A percentile compares a stretch with the other conserved stretches of the same genome.
Conservation (phyloP, 2,888 invertebrate genomes). For the Polydrusus pterygomalis region DNA sequence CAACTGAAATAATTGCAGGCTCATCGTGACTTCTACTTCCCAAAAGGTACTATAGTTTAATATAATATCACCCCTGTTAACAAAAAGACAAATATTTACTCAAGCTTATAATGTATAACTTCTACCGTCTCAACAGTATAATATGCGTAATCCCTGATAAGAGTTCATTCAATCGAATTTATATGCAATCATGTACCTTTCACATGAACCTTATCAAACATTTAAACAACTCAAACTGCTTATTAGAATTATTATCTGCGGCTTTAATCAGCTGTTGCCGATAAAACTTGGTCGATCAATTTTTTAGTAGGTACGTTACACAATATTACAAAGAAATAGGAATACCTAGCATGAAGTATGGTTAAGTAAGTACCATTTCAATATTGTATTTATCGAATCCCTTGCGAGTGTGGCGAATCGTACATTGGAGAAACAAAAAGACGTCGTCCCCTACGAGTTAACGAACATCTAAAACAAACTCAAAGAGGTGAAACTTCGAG, state of each 20-base stretch:
- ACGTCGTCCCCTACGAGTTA: too few relatives aligned
- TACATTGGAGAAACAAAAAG: too few relatives aligned
- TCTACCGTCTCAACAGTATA: background rate
- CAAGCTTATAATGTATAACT: background rate
- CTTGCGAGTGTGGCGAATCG: too few relatives aligned
- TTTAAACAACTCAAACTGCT: background rate
- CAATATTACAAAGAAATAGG: background rate
- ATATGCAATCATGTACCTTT: conserved; percentile 4
- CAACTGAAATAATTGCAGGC: too few relatives aligned
- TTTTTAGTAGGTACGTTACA: background rate
- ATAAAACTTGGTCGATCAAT: background rate
- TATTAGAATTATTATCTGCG: background rate
- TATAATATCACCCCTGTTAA: background rate
- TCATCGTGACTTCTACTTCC: too few relatives aligned
- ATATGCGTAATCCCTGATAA: background rate
- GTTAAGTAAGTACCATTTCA: too few relatives aligned
- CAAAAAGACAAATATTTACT: background rate
- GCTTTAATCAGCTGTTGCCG: background rate
- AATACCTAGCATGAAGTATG: too few relatives aligned
- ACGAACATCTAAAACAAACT: too few relatives aligned
- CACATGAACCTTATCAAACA: background rate
- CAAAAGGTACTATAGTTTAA: too few relatives aligned
- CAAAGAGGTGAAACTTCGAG: too few relatives aligned
- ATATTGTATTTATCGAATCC: too few relatives aligned
- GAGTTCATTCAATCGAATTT: conserved; percentile 10